Conservation (phyloP, 2,888 invertebrate species). For the Balanococcus diminutus region DNA sequence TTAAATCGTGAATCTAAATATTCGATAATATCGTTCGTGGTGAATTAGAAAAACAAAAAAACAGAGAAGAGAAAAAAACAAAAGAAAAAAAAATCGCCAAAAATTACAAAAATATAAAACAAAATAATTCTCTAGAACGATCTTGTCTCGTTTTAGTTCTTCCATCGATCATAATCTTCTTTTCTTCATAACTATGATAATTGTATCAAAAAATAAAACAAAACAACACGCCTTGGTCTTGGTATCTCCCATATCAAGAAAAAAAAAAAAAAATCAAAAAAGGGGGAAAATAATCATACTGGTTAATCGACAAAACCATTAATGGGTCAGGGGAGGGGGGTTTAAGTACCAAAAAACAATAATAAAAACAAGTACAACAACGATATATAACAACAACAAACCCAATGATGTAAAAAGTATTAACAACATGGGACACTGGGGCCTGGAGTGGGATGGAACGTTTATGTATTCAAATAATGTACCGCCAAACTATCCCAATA, state of each 20-base stretch:
- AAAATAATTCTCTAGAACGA: too few species aligned
- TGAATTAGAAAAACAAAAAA: neutral
- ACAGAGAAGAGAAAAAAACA: neutral
- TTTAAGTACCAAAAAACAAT: neutral
- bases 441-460: neutral
- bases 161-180: too few species aligned
- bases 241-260: too few species aligned
- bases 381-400: neutral
- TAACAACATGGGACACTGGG: neutral
- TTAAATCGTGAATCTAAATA: neutral
- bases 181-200: too few species aligned
- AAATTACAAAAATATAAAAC: slow-evolving; percentile 10
- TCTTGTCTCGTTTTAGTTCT: too few species aligned
- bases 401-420: neutral
- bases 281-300: neutral
- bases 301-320: neutral
- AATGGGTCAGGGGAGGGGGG: too few species aligned
- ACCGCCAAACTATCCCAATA: slow-evolving; percentile 31
- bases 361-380: neutral
- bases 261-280: neutral
- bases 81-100: neutral
- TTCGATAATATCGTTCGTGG: neutral
- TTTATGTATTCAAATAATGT: slow-evolving; percentile 3
- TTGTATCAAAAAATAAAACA: too few species aligned
- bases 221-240: too few species aligned